A percentile compares a stretch with the other conserved stretches of the same genome.
Conservation (phyloP, 2,113 vertebrate species). For the Mohoua ochrocephala region DNA sequence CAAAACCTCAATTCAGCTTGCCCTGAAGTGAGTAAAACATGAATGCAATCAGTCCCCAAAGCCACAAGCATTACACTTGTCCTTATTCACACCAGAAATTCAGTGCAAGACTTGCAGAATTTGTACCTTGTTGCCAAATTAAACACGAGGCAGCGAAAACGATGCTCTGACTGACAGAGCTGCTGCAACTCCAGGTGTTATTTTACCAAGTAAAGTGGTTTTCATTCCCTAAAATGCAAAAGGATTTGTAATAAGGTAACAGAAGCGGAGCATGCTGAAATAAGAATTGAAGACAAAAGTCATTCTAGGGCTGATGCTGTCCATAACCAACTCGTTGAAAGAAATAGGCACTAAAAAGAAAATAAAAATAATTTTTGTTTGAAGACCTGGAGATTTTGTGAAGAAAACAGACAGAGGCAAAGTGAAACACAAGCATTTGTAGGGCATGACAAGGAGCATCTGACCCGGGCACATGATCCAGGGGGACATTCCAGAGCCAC, state of each 20-base stretch:
- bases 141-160: not conserved
- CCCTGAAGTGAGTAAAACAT: not conserved
- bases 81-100: not conserved
- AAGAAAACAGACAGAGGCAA: not conserved
- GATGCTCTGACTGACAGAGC: not conserved
- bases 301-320: not conserved
- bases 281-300: accelerated
- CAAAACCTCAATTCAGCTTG: not conserved
- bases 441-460: not conserved
- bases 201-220: not conserved
- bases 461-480: not conserved
- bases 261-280: not conserved
- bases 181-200: not conserved
- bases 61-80: not conserved
- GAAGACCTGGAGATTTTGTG: not conserved
- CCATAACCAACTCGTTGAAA: not conserved
- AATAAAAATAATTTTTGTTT: not conserved
- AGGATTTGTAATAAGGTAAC: not conserved
- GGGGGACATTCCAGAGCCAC: not conserved
- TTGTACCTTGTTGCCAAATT: not conserved
- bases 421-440: not conserved
- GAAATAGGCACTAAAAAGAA: not conserved
- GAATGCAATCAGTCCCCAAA: not conserved
- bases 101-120: not conserved
- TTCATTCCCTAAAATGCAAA: not conserved